phyloP scores from a whole-genome alignment of 2,797 vertebrate genomes.

The Pelobates cultripes region DNA sequence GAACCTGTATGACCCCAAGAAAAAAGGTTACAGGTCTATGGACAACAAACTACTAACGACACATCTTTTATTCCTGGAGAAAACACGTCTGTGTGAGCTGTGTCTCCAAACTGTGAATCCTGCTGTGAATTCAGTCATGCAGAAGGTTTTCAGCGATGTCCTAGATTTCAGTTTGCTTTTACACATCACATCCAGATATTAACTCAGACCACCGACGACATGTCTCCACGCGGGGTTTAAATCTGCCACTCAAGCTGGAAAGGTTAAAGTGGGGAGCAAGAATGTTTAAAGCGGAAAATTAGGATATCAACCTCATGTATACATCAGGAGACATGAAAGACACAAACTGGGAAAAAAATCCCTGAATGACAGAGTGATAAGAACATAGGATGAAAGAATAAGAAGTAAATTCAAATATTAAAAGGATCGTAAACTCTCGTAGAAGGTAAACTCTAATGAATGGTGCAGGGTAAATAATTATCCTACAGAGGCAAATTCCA shows the following conservation, averaged over 20 bases:
- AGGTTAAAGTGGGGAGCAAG: not conserved
- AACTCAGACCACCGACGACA: conserved; percentile 7
- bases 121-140: conserved; percentile 2
- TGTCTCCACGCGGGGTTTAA: not conserved
- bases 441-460: too few species aligned
- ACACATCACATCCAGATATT: conserved; percentile 7
- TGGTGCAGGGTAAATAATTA: too few species aligned
- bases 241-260: not conserved
- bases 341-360: too few species aligned
- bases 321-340: too few species aligned
- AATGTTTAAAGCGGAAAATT: not conserved
- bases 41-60: not conserved
- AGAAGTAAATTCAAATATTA: too few species aligned
- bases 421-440: too few species aligned
- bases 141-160: conserved; percentile 6
- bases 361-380: too few species aligned
- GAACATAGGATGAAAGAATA: too few species aligned
- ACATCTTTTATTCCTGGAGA: not conserved
- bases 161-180: conserved; percentile 14
- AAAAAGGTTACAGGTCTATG: not conserved
- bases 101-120: conserved; percentile 11
- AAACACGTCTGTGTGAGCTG: conserved; percentile 5
- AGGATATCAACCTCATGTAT: too few species aligned
- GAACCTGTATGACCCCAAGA: not conserved
- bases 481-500: too few species aligned